Conservation (phyloP, 2,113 vertebrate genomes). For the Eptesicus fuscus region DNA sequence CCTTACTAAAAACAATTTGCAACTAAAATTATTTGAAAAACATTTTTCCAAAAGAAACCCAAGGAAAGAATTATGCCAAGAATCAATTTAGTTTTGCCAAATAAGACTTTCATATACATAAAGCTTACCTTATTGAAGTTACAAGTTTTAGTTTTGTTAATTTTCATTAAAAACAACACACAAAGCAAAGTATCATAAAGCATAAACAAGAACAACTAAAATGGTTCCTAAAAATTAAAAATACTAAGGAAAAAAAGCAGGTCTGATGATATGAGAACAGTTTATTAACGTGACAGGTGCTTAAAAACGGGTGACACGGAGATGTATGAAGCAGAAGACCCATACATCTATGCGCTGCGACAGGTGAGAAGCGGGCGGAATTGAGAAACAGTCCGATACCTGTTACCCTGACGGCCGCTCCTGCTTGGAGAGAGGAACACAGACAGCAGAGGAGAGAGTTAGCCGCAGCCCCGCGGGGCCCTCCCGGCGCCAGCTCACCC, state of each 20-base stretch:
- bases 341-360: slow-evolving; percentile 82
- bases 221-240: slow-evolving; percentile 58
- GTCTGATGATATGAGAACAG: slow-evolving; percentile 71
- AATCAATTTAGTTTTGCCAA: slow-evolving; percentile 18
- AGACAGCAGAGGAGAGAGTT: slow-evolving; percentile 89
- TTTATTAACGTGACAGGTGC: slow-evolving; percentile 72
- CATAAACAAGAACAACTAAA: slow-evolving; percentile 72
- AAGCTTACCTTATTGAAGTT: slow-evolving; percentile 35
- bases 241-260: slow-evolving; percentile 71
- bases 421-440: slow-evolving; percentile 94
- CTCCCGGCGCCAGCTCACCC: too few relatives aligned
- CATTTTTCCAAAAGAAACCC: slow-evolving; percentile 8
- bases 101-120: not conserved
- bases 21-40: slow-evolving; percentile 25
- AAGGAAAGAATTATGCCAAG: not conserved
- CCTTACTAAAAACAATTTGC: not conserved
- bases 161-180: slow-evolving; percentile 65
- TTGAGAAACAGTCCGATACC: slow-evolving; percentile 90
- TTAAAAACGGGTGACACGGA: slow-evolving; percentile 75
- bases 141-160: slow-evolving; percentile 61
- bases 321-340: slow-evolving; percentile 81
- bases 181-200: slow-evolving; percentile 55
- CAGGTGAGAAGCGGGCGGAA: slow-evolving; percentile 85
- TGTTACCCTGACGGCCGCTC: slow-evolving; percentile 99
- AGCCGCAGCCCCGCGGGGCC: slow-evolving; percentile 41